phyloP scores from a whole-genome alignment of 2,797 vertebrate species.

The Manis crassicaudata region DNA sequence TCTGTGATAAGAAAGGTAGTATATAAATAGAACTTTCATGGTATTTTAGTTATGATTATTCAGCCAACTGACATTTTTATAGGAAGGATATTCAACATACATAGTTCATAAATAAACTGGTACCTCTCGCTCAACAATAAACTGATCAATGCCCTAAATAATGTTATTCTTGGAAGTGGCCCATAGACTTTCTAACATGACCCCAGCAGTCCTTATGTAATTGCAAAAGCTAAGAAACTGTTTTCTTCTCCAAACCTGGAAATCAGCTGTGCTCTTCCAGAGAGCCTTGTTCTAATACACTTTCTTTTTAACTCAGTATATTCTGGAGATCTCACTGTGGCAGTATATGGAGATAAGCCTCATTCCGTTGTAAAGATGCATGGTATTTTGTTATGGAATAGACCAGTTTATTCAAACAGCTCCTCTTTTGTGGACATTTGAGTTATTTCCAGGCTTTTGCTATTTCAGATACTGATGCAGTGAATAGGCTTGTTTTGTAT shows the following conservation, averaged over 20 bases:
- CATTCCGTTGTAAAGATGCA: neutral
- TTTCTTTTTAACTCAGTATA: neutral
- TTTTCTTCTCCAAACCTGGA: neutral
- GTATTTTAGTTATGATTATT: conserved; percentile 16
- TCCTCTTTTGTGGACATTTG: neutral
- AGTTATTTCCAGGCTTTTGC: neutral
- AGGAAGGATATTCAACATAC: neutral
- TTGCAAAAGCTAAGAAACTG: neutral
- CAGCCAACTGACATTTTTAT: neutral
- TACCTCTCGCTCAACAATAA: neutral
- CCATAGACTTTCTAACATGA: neutral
- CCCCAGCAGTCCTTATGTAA: neutral
- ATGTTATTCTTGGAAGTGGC: neutral
- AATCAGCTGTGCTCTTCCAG: neutral
- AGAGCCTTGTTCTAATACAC: neutral
- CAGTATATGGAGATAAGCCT: neutral
- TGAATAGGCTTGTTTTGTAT: neutral
- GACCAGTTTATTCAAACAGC: neutral
- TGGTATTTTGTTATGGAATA: neutral
- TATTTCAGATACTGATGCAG: neutral
- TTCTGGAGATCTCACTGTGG: neutral
- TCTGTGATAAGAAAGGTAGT: neutral
- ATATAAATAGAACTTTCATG: neutral
- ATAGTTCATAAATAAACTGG: neutral
- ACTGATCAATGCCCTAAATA: neutral